phyloP scores from a whole-genome alignment of 2,113 vertebrate genomes.

The Coracopsis vasa region DNA sequence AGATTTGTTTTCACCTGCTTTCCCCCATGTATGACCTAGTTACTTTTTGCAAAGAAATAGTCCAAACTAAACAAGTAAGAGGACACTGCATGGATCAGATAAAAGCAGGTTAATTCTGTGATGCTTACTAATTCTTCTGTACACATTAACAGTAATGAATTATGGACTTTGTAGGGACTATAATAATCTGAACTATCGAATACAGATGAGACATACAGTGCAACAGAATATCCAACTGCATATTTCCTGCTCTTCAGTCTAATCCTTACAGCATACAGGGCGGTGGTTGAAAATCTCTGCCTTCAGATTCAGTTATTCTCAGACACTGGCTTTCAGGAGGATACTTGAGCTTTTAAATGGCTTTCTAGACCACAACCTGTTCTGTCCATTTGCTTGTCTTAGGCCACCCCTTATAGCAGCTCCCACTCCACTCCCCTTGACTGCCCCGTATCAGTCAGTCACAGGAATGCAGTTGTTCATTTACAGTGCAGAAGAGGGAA shows the following conservation, averaged over 20 bases:
- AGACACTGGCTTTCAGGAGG: background rate
- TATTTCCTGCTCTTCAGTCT: background rate
- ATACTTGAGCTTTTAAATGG: background rate
- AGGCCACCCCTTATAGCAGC: background rate
- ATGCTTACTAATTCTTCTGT: background rate
- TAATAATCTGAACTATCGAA: background rate
- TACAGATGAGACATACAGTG: background rate
- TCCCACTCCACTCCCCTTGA: background rate
- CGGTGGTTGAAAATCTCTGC: background rate
- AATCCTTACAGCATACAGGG: background rate
- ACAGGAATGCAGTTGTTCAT: background rate
- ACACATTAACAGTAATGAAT: background rate
- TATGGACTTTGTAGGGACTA: background rate
- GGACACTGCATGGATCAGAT: background rate
- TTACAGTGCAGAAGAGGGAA: background rate
- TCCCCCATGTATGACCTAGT: background rate
- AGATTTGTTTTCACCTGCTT: background rate
- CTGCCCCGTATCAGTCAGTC: background rate
- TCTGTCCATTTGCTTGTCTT: background rate
- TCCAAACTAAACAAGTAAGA: background rate
- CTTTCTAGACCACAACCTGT: background rate
- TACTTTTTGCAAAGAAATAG: background rate
- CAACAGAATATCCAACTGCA: background rate
- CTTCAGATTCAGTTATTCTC: background rate
- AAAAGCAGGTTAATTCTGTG: background rate